Conservation (phyloP, 37 sponge, comb jelly and placozoan species). For the Cladorhizidae sp. region DNA sequence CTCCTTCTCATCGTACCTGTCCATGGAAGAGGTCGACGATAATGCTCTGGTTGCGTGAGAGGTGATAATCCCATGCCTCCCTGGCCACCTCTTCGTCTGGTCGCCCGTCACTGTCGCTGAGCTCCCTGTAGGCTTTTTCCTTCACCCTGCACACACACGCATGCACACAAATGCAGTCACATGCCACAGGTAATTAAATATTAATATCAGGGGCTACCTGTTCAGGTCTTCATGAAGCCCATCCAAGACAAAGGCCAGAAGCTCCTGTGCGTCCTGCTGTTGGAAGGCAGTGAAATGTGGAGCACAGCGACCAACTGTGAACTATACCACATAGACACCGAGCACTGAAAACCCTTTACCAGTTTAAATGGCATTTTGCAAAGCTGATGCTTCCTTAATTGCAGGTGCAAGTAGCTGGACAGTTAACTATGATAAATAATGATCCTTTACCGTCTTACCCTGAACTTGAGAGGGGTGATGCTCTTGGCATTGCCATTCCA, state of each 20-base stretch:
- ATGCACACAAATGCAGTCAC: background rate
- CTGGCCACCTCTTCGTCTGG: constrained; percentile 86
- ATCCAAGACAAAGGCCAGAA: constrained; percentile 95
- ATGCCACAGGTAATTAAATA: background rate
- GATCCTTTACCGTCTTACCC: constrained; percentile 52
- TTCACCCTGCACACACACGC: constrained; percentile 62
- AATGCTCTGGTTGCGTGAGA: constrained; percentile 82
- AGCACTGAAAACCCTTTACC: too few species aligned
- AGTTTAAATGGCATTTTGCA: background rate
- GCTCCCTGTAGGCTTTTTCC: constrained; percentile 91
- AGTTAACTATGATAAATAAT: background rate
- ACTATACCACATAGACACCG: constrained; percentile 32
- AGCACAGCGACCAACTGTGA: constrained; percentile 89
- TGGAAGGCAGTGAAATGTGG: constrained; percentile 94
- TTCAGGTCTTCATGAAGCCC: constrained; percentile 99
- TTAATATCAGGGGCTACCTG: constrained; percentile 46
- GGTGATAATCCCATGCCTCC: constrained; percentile 94
- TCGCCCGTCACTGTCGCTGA: constrained; percentile 91
- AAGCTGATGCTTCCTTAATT: background rate
- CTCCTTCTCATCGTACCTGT: constrained; percentile 60
- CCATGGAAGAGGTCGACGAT: constrained; percentile 98
- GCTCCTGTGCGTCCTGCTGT: constrained; percentile 98
- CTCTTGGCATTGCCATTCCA: constrained; percentile 89
- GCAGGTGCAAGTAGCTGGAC: background rate
- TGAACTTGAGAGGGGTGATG: constrained; percentile 95